Evolutionary conservation across 1,140 invertebrate genomes (phyloP).

Genomic region (Lasioglossum albipes): DNA sequence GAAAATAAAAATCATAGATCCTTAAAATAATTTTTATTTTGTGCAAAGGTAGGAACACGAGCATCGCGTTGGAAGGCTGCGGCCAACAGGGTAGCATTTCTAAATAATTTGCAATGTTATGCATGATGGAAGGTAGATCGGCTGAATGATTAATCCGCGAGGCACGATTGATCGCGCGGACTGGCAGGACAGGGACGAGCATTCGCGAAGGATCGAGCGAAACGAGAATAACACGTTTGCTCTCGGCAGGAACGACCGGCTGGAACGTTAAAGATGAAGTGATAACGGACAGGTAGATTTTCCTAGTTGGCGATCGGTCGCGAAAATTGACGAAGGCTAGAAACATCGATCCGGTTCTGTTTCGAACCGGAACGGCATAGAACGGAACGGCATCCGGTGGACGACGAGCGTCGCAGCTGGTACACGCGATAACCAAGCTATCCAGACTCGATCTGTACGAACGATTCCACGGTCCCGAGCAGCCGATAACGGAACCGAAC

Average conservation of each 20-base stretch:
- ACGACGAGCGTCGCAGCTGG: constrained; percentile 5
- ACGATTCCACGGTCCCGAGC: not conserved
- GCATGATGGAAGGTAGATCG: too few relatives aligned
- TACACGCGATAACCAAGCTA: constrained; percentile 21
- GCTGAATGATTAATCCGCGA: too few relatives aligned
- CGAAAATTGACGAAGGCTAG: constrained; percentile 21
- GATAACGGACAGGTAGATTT: not conserved
- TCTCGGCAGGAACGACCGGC: too few relatives aligned
- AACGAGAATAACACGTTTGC: too few relatives aligned
- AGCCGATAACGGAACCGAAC: not conserved
- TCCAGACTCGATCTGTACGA: not conserved
- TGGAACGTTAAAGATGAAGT: not conserved
- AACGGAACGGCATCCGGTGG: constrained; percentile 22
- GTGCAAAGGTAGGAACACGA: too few relatives aligned
- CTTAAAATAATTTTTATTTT: too few relatives aligned
- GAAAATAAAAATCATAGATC: too few relatives aligned
- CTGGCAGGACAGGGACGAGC: too few relatives aligned
- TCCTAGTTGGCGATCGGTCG: not conserved
- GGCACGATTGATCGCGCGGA: too few relatives aligned
- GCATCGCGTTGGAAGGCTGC: too few relatives aligned
- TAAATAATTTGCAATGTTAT: too few relatives aligned
- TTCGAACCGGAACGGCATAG: constrained; percentile 38
- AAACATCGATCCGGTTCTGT: constrained; percentile 53
- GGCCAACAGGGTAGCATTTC: too few relatives aligned
- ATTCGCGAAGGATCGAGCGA: not conserved